Percentiles rank a stretch among this genome's conserved stretches.
Evolutionary conservation across 1,140 invertebrate species (phyloP).

Genomic region (Pachyrhynchus sulphureomaculatus): DNA sequence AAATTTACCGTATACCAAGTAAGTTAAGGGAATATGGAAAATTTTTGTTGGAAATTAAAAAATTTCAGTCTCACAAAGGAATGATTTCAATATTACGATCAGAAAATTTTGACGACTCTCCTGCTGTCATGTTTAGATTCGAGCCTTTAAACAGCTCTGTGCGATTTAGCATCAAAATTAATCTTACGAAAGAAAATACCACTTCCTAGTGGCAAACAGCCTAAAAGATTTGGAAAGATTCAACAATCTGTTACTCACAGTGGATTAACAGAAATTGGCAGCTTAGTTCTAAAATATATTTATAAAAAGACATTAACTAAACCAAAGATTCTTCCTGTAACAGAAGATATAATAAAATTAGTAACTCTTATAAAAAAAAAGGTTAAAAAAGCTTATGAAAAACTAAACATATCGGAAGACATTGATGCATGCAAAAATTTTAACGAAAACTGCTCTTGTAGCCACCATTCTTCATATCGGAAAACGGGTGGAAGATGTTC

Average conservation of each 20-base stretch:
- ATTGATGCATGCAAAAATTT: slow-evolving; percentile 1
- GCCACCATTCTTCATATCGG: slow-evolving; percentile 21
- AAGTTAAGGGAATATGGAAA: no score
- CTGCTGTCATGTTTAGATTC: slow-evolving; percentile 17
- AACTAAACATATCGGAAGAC: neutral
- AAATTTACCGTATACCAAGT: no score
- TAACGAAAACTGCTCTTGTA: slow-evolving; percentile 15
- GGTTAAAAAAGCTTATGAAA: slow-evolving; percentile 1
- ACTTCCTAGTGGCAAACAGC: neutral
- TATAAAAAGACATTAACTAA: slow-evolving; percentile 24
- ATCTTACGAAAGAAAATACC: slow-evolving; percentile 17
- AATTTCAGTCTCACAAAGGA: no score
- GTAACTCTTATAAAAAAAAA: slow-evolving; percentile 8
- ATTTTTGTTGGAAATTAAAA: no score
- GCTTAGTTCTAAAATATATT: slow-evolving; percentile 30
- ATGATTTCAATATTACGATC: slow-evolving; percentile 24
- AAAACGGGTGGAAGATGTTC: slow-evolving; percentile 22
- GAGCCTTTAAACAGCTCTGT: slow-evolving; percentile 7
- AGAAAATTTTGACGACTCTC: slow-evolving; percentile 17
- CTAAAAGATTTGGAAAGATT: slow-evolving; percentile 31
- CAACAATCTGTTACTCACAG: slow-evolving; percentile 24
- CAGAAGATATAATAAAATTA: slow-evolving; percentile 30
- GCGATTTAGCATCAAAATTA: slow-evolving; percentile 14
- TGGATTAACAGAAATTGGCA: slow-evolving; percentile 33
- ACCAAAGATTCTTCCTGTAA: slow-evolving; percentile 22